Base-by-base conservation (phyloP, 1,140 invertebrate species). In the Bombus huntii region DNA sequence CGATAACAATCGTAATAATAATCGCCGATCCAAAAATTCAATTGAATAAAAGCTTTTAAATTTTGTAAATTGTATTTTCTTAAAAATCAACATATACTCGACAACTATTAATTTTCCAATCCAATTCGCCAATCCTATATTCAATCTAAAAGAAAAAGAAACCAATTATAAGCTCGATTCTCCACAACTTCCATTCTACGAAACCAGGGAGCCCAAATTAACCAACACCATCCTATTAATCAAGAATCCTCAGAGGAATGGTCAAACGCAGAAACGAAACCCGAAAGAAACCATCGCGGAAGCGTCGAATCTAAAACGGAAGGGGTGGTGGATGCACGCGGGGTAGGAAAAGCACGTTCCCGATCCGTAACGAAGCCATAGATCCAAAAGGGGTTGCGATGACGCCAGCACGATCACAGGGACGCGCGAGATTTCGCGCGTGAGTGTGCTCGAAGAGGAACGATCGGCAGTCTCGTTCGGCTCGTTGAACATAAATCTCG, bases 401-500 rank as follows among this genome's bases (percentile, higher is more conserved):
- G 84, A 81, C 79, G 79, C 71, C 47, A 62, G 15, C n/a, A 57
- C 47, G 47, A 75, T 81, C 59, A 37, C 31, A 42, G 37, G 10
- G 62, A 28, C 31, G 42, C 66, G 72, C 39, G 34, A 74, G 71
- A 81, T 85, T 73, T 85, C 77, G 77, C 59, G 83, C 78, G 83
- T 81, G 83, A 85, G 76, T 68, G 88, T 85, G 71, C 59, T 53
- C 53, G 72, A 76, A 83, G 76, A 79, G 70, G 88, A 85, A 65
- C 73, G 81, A 75, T 71, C 81, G 66, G 53, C 77, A 87, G 78
- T 90, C 89, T 90, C 78, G 83, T 83, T 90, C 83, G 88, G 87
- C 87, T 92, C 91, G 88, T 93, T 93, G 87, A 92, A 93, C 88
- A 84, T 89, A 90, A 93, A 93, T 93, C 92, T 92, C 88, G 86